Conservation (phyloP, 2,113 vertebrate species). For the Albula glossodonta region DNA sequence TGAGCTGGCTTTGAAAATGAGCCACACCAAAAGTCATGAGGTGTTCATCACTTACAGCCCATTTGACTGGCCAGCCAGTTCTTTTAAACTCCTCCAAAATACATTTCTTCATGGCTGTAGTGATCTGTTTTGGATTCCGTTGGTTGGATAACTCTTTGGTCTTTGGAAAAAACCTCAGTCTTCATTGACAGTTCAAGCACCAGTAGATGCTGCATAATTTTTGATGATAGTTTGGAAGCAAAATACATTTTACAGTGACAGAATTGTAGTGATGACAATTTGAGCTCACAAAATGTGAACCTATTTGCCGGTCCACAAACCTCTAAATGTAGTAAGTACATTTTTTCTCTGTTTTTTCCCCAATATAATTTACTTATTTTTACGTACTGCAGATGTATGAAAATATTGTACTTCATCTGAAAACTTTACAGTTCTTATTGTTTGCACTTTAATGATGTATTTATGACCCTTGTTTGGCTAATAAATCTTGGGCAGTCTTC, state of each 20-base stretch:
- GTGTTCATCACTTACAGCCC: background rate
- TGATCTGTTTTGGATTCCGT: slow-evolving; percentile 6
- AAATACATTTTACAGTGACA: too few relatives aligned
- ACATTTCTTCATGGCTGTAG: background rate
- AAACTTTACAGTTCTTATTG: background rate
- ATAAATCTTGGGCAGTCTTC: background rate
- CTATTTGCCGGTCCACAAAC: background rate
- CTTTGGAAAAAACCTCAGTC: background rate
- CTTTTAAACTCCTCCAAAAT: slow-evolving; percentile 6
- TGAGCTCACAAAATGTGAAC: too few relatives aligned
- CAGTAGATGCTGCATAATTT: too few relatives aligned
- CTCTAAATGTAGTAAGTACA: background rate
- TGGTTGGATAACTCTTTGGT: background rate
- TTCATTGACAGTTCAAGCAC: background rate
- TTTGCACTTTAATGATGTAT: background rate
- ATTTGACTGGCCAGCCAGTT: background rate
- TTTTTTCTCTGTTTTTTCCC: background rate
- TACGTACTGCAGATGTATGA: background rate
- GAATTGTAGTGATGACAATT: too few relatives aligned
- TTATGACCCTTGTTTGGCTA: background rate
- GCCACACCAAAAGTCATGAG: background rate
- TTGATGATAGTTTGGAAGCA: too few relatives aligned
- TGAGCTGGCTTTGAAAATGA: background rate
- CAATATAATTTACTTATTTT: background rate
- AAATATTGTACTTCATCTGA: background rate